phyloP scores from a whole-genome alignment of 2,888 invertebrate genomes.

The Ashinkailepas kermadecensis region DNA sequence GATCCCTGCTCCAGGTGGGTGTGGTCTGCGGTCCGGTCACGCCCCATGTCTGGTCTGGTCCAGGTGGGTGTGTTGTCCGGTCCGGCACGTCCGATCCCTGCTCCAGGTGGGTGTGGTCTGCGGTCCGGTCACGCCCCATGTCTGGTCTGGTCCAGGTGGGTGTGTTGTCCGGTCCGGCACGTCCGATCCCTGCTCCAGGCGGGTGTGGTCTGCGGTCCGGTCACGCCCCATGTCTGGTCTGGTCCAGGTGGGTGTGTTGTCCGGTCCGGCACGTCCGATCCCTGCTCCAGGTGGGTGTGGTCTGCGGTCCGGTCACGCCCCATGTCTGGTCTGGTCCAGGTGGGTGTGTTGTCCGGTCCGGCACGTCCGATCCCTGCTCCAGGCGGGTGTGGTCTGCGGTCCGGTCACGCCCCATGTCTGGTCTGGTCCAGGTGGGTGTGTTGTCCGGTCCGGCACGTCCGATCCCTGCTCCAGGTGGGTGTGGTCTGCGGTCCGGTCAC shows the following conservation, averaged over 20 bases:
- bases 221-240: background rate
- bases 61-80: slow-evolving; percentile 15
- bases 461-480: too few relatives aligned
- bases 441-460: too few relatives aligned
- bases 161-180: too few relatives aligned
- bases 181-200: too few relatives aligned
- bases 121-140: background rate
- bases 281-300: too few relatives aligned
- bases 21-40: background rate
- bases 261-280: too few relatives aligned
- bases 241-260: slow-evolving; percentile 43
- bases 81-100: slow-evolving; percentile 57
- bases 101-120: slow-evolving; percentile 60
- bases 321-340: slow-evolving; percentile 44
- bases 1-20: slow-evolving; percentile 78
- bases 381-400: background rate
- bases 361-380: too few relatives aligned
- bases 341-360: too few relatives aligned
- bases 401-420: background rate
- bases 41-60: background rate
- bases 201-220: background rate
- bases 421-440: slow-evolving; percentile 43
- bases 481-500: background rate
- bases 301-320: background rate
- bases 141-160: slow-evolving; percentile 43